Evolutionary conservation across 2,888 invertebrate genomes (phyloP).

Genomic region (Archaeoteleia sp.): DNA sequence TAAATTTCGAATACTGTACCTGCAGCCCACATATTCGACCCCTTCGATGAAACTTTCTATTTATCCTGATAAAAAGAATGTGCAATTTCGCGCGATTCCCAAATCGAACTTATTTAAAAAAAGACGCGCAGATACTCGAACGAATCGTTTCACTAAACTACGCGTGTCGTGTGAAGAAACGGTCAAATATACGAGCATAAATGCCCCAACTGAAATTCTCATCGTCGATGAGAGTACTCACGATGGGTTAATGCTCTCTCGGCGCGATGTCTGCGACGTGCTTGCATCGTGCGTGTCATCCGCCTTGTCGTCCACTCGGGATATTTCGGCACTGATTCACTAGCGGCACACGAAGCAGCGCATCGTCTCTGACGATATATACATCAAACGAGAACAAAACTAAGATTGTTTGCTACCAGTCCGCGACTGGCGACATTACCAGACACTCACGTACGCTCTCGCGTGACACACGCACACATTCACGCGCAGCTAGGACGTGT

Average conservation of each 20-base stretch:
- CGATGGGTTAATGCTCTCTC: slow-evolving; percentile 29
- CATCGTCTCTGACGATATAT: neutral
- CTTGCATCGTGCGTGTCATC: slow-evolving; percentile 34
- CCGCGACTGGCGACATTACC: neutral
- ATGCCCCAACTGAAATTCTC: neutral
- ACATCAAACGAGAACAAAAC: slow-evolving; percentile 4
- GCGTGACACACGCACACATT: too few relatives aligned
- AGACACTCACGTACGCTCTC: too few relatives aligned
- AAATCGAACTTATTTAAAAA: too few relatives aligned
- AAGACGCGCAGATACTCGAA: too few relatives aligned
- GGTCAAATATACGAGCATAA: neutral
- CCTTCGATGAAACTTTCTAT: too few relatives aligned
- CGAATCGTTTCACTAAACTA: neutral
- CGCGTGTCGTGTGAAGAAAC: neutral
- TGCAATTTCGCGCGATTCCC: too few relatives aligned
- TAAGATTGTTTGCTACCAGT: slow-evolving; percentile 5
- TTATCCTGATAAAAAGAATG: too few relatives aligned
- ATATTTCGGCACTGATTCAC: slow-evolving; percentile 40
- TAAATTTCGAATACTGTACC: too few relatives aligned
- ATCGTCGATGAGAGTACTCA: slow-evolving; percentile 9
- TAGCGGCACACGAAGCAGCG: slow-evolving; percentile 18
- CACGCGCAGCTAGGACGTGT: neutral
- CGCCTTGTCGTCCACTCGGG: slow-evolving; percentile 16
- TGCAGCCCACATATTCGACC: too few relatives aligned
- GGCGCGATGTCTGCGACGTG: slow-evolving; percentile 19